Evolutionary conservation across 2,888 invertebrate genomes (phyloP).

Genomic region (Myopa tessellatipennis): DNA sequence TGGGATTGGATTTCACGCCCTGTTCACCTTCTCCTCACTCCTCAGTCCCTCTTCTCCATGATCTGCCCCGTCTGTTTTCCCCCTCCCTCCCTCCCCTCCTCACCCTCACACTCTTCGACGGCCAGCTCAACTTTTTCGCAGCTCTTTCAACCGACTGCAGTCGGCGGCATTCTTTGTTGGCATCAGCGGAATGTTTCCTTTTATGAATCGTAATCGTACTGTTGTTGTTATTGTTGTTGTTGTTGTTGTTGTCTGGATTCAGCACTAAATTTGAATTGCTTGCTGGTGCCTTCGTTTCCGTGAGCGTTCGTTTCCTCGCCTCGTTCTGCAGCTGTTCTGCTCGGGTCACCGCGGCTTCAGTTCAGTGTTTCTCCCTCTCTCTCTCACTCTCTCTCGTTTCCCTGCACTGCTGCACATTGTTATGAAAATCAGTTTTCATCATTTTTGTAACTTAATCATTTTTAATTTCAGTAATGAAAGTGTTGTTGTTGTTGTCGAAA

Average conservation of each 20-base stretch:
- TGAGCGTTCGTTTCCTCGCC: background rate
- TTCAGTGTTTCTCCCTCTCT: background rate
- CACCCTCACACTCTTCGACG: background rate
- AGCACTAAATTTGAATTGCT: background rate
- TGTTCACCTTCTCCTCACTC: background rate
- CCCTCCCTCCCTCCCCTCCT: background rate
- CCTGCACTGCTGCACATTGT: background rate
- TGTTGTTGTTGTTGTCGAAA: background rate
- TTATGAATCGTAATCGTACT: slow-evolving; percentile 10
- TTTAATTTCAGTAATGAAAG: background rate
- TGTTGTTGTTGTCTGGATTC: slow-evolving; percentile 12
- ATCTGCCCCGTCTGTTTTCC: background rate
- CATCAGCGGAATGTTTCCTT: slow-evolving; percentile 23
- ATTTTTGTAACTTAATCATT: slow-evolving; percentile 7
- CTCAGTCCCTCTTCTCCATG: background rate
- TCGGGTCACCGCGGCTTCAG: background rate
- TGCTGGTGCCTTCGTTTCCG: background rate
- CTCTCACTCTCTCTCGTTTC: background rate
- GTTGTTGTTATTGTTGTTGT: slow-evolving; percentile 33
- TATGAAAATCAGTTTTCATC: slow-evolving; percentile 14
- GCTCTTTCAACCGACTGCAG: background rate
- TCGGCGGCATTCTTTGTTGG: background rate
- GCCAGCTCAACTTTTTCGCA: background rate
- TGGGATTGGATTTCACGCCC: background rate
- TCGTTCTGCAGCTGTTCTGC: background rate